Evolutionary conservation across 2,888 invertebrate genomes (phyloP).

Genomic region (Nematopogon swammerdamellus): DNA sequence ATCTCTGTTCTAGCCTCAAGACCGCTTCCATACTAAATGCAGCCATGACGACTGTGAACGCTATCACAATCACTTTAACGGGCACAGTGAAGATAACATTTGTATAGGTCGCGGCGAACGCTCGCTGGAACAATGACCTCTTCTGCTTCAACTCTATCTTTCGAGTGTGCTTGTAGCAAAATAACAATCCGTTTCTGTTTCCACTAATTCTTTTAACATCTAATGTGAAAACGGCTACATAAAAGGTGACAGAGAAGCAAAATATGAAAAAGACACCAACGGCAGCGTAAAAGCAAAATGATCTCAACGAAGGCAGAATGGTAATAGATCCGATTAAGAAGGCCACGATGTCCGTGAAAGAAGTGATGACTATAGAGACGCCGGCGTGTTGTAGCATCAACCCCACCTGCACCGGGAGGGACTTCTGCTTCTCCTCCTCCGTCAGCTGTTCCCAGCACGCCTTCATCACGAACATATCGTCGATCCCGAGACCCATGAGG

Average conservation of each 20-base stretch:
- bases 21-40: slow-evolving; percentile 62
- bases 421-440: slow-evolving; percentile 43
- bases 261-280: slow-evolving; percentile 73
- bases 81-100: slow-evolving; percentile 62
- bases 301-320: slow-evolving; percentile 74
- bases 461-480: slow-evolving; percentile 84
- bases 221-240: slow-evolving; percentile 71
- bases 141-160: slow-evolving; percentile 50
- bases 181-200: slow-evolving; percentile 63
- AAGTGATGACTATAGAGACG: slow-evolving; percentile 79
- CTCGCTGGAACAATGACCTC: slow-evolving; percentile 55
- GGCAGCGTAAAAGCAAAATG: slow-evolving; percentile 80
- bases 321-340: slow-evolving; percentile 77
- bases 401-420: slow-evolving; percentile 64
- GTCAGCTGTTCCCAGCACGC: slow-evolving; percentile 70
- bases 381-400: slow-evolving; percentile 75
- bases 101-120: slow-evolving; percentile 60
- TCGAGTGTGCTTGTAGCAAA: slow-evolving; percentile 62
- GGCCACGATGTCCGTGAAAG: slow-evolving; percentile 77
- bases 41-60: slow-evolving; percentile 57
- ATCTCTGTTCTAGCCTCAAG: slow-evolving; percentile 68
- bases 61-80: slow-evolving; percentile 62
- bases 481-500: slow-evolving; percentile 76
- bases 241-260: slow-evolving; percentile 76
- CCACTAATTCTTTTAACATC: slow-evolving; percentile 63